Conservation (phyloP, 1,140 invertebrate species). For the Drosophila bocki region DNA sequence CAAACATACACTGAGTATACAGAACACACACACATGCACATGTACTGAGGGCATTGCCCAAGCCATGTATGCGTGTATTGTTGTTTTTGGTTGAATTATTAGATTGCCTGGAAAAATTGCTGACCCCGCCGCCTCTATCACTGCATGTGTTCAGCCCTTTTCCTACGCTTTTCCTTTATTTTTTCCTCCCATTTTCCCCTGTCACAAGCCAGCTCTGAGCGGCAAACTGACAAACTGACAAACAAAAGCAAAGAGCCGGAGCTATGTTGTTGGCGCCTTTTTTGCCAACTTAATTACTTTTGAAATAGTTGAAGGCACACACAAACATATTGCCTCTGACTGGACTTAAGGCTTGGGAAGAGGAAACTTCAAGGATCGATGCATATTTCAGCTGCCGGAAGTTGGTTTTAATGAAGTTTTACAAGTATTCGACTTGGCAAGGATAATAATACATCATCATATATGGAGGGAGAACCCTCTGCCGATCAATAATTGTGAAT, state of each 20-base stretch:
- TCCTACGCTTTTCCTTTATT: neutral
- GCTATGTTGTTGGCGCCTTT: conserved; percentile 61
- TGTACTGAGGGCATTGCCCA: conserved; percentile 19
- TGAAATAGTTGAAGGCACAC: conserved; percentile 64
- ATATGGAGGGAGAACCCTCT: neutral
- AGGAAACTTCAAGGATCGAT: conserved; percentile 3
- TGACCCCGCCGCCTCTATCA: conserved; percentile 20
- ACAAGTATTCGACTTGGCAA: conserved; percentile 31
- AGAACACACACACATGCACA: neutral
- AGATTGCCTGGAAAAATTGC: conserved; percentile 77
- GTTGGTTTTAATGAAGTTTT: conserved; percentile 66
- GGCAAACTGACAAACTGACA: conserved; percentile 33
- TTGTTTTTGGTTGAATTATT: conserved; percentile 70
- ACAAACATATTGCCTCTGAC: conserved; percentile 19
- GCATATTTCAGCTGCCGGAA: conserved; percentile 56
- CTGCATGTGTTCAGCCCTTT: neutral
- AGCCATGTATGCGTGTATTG: conserved; percentile 8
- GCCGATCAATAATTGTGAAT: conserved; percentile 37
- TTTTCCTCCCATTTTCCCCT: neutral
- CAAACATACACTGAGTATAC: conserved; percentile 7
- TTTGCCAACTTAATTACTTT: conserved; percentile 79
- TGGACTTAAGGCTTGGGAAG: conserved; percentile 1
- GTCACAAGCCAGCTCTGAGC: neutral
- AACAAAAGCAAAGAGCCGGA: conserved; percentile 24
- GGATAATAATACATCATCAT: conserved; percentile 1